These are phyloP conservation scores for Sakesphorus luctuosus DNA, from an alignment of 2,113 vertebrate species.

Conservation along the genomic window DNA sequence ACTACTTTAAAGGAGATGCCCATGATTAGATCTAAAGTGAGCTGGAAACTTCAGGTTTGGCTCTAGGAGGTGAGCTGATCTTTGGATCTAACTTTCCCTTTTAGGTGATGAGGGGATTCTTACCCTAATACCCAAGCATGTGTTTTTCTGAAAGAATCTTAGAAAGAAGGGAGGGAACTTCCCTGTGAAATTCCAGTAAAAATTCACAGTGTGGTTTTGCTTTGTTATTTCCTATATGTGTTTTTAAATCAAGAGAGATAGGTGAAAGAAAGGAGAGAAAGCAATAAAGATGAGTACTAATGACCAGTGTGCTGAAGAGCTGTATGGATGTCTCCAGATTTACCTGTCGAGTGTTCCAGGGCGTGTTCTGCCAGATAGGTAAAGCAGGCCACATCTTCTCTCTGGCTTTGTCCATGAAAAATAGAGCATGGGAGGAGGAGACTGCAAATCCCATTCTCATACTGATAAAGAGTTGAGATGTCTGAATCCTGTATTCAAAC, in stretches of 20 bases:
- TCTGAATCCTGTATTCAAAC: background rate
- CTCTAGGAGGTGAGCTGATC: background rate
- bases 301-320: background rate
- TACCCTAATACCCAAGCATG: background rate
- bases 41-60: background rate
- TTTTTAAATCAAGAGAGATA: background rate
- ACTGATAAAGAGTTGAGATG: background rate
- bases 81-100: background rate
- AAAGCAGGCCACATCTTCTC: background rate
- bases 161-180: background rate
- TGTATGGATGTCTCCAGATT: background rate
- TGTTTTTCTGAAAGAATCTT: background rate
- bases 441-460: background rate
- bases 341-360: background rate
- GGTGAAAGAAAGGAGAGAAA: background rate
- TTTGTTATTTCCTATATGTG: background rate
- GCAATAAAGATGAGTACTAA: background rate
- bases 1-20: background rate
- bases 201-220: background rate
- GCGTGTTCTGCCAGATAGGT: background rate
- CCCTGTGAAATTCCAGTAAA: background rate
- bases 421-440: background rate
- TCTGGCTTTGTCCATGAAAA: background rate
- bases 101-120: accelerated
- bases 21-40: background rate